Evolutionary conservation across 2,113 vertebrate genomes (phyloP), one percentile per base, ranked within the genome.

Genomic region (Pangasianodon gigas): DNA sequence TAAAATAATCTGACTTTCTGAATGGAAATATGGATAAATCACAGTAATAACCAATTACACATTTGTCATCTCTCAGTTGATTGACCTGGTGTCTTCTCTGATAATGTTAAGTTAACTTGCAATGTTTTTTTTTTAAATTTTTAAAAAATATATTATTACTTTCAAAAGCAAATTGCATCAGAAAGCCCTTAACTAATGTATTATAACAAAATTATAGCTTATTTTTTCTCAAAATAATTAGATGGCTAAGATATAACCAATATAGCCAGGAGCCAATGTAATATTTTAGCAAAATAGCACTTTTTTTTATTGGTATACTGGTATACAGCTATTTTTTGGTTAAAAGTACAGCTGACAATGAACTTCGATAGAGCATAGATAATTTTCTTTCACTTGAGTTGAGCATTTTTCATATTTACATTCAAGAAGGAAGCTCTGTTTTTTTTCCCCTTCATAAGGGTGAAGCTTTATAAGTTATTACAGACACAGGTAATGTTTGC

Each of bases 401-500:
- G 44, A 48, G 13, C 8, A 77, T 77, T 80, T 77, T 82, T 58
- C 52, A 87, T 91, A 91, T 91, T 89, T 91, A 91, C 87, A 87
- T 80, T 89, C 51, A n/a, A 84, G 65, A 56, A 52, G 6, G 54
- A 79, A 56, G 87, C 89, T 60, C 75, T 65, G 24, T 88, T 62
- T 77, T 89, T 82, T 56, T 54, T 18, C n/a, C 19, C 21, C 32
- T 29, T 84, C 58, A 88, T 52, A 58, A 91, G 89, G 44, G 84
- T 52, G 75, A 88, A 86, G 74, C 13, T 86, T 80, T 89, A 79
- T 90, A 88, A 51, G 89, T 92, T 92, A 89, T 90, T 90, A 85
- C 86, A 91, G 60, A 87, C 67, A 84, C 60, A 86, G 89, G 62
- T 75, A 84, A 77, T 92, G 87, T 92, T 92, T 90, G 82, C 90